Evolutionary conservation across 2,113 vertebrate genomes (phyloP).

Genomic region (Cebus imitator): DNA sequence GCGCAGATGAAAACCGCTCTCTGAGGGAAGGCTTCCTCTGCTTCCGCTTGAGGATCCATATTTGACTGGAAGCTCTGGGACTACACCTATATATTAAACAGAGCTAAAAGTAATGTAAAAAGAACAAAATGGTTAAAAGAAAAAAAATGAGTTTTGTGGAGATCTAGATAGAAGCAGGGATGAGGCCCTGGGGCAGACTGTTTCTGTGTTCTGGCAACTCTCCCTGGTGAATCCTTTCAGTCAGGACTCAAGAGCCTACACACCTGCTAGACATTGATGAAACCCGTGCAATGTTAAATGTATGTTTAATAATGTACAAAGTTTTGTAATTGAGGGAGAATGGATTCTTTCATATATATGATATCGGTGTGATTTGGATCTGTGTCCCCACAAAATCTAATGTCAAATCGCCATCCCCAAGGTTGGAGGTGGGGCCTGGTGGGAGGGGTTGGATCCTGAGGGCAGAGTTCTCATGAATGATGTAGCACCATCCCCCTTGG

Average conservation of each 20-base stretch:
- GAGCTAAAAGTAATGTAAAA: background rate
- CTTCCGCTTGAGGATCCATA: background rate
- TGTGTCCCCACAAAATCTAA: too few relatives aligned
- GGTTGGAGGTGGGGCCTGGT: too few relatives aligned
- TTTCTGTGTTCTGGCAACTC: background rate
- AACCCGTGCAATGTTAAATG: background rate
- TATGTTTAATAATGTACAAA: background rate
- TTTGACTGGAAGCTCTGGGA: background rate
- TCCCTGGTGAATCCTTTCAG: background rate
- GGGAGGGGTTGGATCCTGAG: too few relatives aligned
- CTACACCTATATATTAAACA: background rate
- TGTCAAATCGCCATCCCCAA: too few relatives aligned
- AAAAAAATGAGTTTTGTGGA: background rate
- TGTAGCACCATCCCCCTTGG: too few relatives aligned
- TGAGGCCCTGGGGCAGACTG: background rate
- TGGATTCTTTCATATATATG: background rate
- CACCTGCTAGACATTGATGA: background rate
- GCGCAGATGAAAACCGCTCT: background rate
- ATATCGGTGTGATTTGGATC: too few relatives aligned
- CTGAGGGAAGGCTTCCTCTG: fast-evolving
- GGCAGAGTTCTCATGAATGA: too few relatives aligned
- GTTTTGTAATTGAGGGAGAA: background rate
- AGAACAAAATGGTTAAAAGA: background rate
- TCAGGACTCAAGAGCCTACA: background rate
- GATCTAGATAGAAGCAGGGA: background rate